These are phyloP conservation scores for Tetraneura akinire DNA, from an alignment of 1,140 invertebrate genomes.

Conservation along the genomic window DNA sequence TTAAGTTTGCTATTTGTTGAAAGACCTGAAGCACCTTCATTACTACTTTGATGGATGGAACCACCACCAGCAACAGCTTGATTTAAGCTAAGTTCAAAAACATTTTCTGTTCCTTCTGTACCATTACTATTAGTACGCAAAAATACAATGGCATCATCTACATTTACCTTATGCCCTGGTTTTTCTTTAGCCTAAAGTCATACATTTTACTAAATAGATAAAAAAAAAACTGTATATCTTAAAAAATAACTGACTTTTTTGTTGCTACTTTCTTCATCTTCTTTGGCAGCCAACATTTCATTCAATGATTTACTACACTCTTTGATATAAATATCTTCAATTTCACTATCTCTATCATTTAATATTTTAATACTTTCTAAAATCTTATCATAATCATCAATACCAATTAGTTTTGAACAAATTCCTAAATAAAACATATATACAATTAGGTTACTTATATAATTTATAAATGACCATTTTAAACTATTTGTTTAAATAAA, in stretches of 20 bases:
- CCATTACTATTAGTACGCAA: constrained; percentile 74
- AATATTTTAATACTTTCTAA: constrained; percentile 80
- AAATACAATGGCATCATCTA: constrained; percentile 86
- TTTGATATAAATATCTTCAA: constrained; percentile 76
- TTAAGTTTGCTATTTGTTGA: constrained; percentile 68
- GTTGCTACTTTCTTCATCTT: constrained; percentile 69
- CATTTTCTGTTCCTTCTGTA: constrained; percentile 68
- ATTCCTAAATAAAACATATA: constrained; percentile 61
- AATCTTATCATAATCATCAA: constrained; percentile 91
- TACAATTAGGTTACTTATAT: background rate
- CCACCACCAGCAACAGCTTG: constrained; percentile 78
- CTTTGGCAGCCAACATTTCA: constrained; percentile 82
- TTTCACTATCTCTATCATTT: constrained; percentile 71
- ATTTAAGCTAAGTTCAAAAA: constrained; percentile 93
- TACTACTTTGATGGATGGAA: constrained; percentile 44
- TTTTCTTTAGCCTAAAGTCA: constrained; percentile 68
- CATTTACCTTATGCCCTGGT: constrained; percentile 72
- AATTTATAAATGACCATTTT: background rate
- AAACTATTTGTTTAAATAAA: constrained; percentile 52
- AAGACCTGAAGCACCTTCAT: constrained; percentile 50
- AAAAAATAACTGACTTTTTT: constrained; percentile 60
- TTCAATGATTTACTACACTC: constrained; percentile 80
- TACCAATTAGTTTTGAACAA: constrained; percentile 79
- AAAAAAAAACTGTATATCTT: background rate
- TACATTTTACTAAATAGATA: background rate